Conservation (phyloP, 2,113 vertebrate species). For the Cardinalis cardinalis region DNA sequence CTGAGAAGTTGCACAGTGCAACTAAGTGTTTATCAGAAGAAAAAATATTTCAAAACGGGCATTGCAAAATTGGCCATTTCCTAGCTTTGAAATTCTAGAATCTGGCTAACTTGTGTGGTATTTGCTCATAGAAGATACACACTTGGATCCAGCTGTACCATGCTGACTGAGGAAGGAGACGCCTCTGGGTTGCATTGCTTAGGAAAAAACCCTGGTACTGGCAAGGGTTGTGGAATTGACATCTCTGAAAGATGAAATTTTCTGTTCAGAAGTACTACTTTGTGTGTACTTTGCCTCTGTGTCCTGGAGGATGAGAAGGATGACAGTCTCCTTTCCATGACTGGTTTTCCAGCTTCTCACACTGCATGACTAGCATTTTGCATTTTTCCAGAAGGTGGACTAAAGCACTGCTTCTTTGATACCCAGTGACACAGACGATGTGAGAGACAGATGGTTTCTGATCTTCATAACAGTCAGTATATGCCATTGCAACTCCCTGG, state of each 20-base stretch:
- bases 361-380: neutral
- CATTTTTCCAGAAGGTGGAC: neutral
- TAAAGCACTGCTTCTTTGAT: neutral
- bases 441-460: neutral
- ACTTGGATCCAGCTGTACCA: neutral
- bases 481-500: neutral
- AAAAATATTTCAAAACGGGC: neutral
- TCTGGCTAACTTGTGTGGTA: neutral
- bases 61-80: neutral
- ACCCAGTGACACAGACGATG: neutral
- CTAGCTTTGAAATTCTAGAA: neutral
- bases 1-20: neutral
- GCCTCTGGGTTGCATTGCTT: neutral
- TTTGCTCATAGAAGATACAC: rapidly evolving
- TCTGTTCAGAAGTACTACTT: neutral
- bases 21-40: neutral
- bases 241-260: neutral
- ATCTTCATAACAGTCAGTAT: neutral
- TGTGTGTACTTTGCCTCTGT: neutral
- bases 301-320: neutral
- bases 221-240: neutral
- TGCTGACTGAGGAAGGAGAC: neutral
- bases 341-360: neutral
- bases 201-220: neutral
- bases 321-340: neutral